Evolutionary conservation across 2,113 vertebrate species (phyloP), one percentile per base, ranked within the genome.

Genomic region (Lamprotornis superbus): DNA sequence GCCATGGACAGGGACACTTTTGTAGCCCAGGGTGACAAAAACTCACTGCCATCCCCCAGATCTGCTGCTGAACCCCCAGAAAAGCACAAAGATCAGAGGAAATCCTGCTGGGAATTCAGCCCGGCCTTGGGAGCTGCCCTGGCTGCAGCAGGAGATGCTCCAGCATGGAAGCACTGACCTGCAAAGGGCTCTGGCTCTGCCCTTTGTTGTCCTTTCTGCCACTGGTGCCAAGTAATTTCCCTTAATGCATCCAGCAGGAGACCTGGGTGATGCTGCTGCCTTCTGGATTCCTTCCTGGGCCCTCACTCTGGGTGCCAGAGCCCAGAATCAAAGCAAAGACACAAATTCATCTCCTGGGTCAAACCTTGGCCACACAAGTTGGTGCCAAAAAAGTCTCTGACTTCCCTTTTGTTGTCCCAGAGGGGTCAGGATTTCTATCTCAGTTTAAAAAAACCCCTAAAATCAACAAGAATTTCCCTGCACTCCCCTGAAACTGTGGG

Each of bases 51-150:
- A 35, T 67, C 2, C 8, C 16, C 35, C 3, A 5, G 13, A 18
- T 40, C 6, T 75, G 87, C 78, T 80, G 61, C 63, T 67, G 69
- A 27, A 42, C 22, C 63, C 42, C 47, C 74, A 56, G 52, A 18
- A 30, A 22, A 37, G 9, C 9, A 1, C 11, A 3, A 5, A 30
- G 19, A 4, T 4, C 20, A 30, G 59, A 33, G 42, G 33, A 67
- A 56, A 82, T 42, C 40, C 49, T 7, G 4, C 0, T 35, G 71
- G 55, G 52, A 61, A 19, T 2, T 28, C 10, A 65, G 21, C 49
- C 24, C 37, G 21, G 55, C 15, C 35, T 7, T 0, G 2, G n/a
- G 47, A 25, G 44, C n/a, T 3, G 1, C 3, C 22, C 30, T 14
- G 49, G 23, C 23, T 35, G 69, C 57, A 21, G 70, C 90, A 53